Evolutionary conservation across 2,888 invertebrate species (phyloP), one percentile per base, ranked within the genome.

Genomic region (Drosophila emarginata): DNA sequence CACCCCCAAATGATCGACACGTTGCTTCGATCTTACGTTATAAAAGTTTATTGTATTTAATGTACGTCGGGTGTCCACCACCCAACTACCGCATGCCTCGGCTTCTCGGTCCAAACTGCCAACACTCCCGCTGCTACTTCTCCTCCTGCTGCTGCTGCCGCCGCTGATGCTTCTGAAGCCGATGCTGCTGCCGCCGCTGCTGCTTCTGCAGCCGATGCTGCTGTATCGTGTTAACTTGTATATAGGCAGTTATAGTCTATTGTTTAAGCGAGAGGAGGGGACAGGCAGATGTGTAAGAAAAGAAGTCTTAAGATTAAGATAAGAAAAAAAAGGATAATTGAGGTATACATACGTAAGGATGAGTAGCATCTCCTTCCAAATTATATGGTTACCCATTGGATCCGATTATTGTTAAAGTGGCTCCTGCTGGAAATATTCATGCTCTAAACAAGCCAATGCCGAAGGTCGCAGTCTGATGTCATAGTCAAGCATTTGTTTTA

Each of bases 401-500:
- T 56, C 36, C 12, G 59, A 28, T 57, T 11, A 53, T 32, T 69
- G 73, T 88, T 89, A 91, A 56, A 93, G 87, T 12, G 93, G 93
- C 78, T 95, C 95, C 67, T 95, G 95, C 0, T 93, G 93, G 91
- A 97, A 97, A 91, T 96, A 98, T 0, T 94, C 93, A 87, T 97
- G 97, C 64, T 94, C 93, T 62, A 97, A 93, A 56, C 97, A 96
- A 84, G 95, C 94, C 72, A 94, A 90, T 0, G 97, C 97, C 1
- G 95, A 95, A 40, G 96, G 94, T 65, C 98, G 93, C 78, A 94
- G 93, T n/a, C 93, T 93, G 6, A 96, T 95, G 85, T 96, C 94
- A 90, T 97, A 97, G 9, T 94, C 93, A 28, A 98, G 93, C 95
- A 97, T 96, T 90, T 93, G 94, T 92, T 93, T 93, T 80, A 97